Evolutionary conservation across 1,140 invertebrate genomes (phyloP).

Genomic region (Philopotamus ludificatus): DNA sequence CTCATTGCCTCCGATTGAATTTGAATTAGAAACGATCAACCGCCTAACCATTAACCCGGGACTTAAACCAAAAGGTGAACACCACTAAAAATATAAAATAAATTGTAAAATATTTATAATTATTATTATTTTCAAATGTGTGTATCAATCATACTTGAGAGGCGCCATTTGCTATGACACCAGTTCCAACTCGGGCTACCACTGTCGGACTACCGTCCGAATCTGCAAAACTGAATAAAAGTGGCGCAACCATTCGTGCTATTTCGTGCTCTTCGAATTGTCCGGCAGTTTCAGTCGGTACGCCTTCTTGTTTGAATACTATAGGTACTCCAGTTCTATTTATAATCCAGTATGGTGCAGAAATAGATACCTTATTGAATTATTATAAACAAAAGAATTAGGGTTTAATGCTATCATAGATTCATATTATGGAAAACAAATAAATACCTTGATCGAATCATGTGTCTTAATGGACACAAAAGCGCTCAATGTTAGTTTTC

Average conservation of each 20-base stretch:
- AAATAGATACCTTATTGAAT: conserved; percentile 67
- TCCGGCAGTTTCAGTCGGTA: conserved; percentile 76
- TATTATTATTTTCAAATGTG: not conserved
- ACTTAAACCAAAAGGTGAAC: conserved; percentile 77
- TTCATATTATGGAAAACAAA: conserved; percentile 5
- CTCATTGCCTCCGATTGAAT: conserved; percentile 63
- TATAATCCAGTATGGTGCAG: conserved; percentile 91
- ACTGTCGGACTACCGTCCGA: conserved; percentile 71
- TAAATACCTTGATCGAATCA: conserved; percentile 57
- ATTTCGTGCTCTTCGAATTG: conserved; percentile 94
- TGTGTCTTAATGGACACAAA: conserved; percentile 54
- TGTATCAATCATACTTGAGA: conserved; percentile 53
- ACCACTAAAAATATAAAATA: conserved; percentile 62
- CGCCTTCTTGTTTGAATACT: conserved; percentile 91
- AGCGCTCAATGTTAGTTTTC: conserved; percentile 74
- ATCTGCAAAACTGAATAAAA: conserved; percentile 92
- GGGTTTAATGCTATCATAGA: no score
- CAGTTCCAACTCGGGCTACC: conserved; percentile 71
- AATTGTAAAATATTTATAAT: not conserved
- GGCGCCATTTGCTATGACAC: conserved; percentile 62
- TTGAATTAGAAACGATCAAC: conserved; percentile 44
- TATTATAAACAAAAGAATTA: conserved; percentile 32
- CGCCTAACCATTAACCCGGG: conserved; percentile 68
- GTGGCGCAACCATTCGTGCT: conserved; percentile 87
- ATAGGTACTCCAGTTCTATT: conserved; percentile 93